Evolutionary conservation across 2,888 invertebrate species (phyloP).

Genomic region (Limnephilus marmoratus): DNA sequence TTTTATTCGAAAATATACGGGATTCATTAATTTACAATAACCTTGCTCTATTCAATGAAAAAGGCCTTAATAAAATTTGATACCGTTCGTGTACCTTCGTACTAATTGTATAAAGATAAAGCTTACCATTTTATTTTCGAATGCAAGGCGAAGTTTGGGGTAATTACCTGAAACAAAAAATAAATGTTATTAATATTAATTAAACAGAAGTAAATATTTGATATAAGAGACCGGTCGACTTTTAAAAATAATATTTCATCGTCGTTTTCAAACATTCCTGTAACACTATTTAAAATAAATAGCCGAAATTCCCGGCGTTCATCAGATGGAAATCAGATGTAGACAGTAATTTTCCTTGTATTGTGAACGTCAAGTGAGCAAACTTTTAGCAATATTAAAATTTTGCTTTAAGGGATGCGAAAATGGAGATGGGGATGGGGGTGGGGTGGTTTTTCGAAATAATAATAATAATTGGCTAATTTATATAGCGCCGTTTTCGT

Average conservation of each 20-base stretch:
- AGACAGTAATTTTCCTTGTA: too few relatives aligned
- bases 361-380: too few relatives aligned
- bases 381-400: too few relatives aligned
- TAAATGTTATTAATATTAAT: background rate
- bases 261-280: background rate
- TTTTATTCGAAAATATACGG: background rate
- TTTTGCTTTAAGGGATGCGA: too few relatives aligned
- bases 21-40: background rate
- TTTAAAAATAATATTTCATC: background rate
- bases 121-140: background rate
- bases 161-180: background rate
- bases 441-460: too few relatives aligned
- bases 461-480: too few relatives aligned
- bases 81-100: background rate
- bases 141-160: background rate
- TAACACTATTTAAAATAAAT: too few relatives aligned
- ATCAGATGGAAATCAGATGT: too few relatives aligned
- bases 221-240: background rate
- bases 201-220: background rate
- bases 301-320: too few relatives aligned
- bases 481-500: too few relatives aligned
- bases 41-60: background rate
- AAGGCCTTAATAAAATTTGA: background rate
- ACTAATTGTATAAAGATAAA: background rate
- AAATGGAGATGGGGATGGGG: too few relatives aligned